Evolutionary conservation across 64 coral and sea anemone species (phyloP), one percentile per base, ranked within the genome.

Genomic region (Stylophora pistillata): DNA sequence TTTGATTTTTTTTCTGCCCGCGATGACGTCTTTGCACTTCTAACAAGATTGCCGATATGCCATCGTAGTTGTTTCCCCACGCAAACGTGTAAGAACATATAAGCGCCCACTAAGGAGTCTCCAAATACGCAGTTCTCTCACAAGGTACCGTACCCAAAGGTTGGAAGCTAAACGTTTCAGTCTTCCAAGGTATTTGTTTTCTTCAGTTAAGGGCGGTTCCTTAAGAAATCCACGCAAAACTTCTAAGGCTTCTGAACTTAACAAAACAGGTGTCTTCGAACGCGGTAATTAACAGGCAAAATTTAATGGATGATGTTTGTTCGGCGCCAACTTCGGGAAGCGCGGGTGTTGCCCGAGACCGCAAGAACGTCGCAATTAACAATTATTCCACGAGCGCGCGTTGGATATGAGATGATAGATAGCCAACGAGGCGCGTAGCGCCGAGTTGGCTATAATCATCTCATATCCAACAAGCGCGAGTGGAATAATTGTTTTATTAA

Each of bases 311-410:
- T 23, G 59, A 61, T 63, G 21, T 69, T 66, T 25, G 64, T 84
- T 84, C 54, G 80, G 80, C 80, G 80, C 80, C 80, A 84, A 37
- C 31, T 2, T 68, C 69, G 34, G 80, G 16, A n/a, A 63, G 53
- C 54, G 80, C 62, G 80, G 80, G 15, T 37, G 62, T 23, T n/a
- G 32, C 16, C 31, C 14, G 15, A 23, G 41, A 29, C 80, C 52
- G 60, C 80, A n/a, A 84, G 33, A 84, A 47, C 21, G 80, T 26
- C 9, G 23, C 34, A 84, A 84, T 70, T 52, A 69, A n/a, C n/a
- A n/a, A n/a, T n/a, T n/a, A n/a, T n/a, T n/a, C n/a, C n/a, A n/a
- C n/a, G n/a, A n/a, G n/a, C n/a, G n/a, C n/a, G n/a, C n/a, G n/a
- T n/a, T n/a, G n/a, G n/a, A n/a, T n/a, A n/a, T n/a, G n/a, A n/a